Evolutionary conservation across 2,797 vertebrate genomes (phyloP).

Genomic region (Emydoidea blandingii): DNA sequence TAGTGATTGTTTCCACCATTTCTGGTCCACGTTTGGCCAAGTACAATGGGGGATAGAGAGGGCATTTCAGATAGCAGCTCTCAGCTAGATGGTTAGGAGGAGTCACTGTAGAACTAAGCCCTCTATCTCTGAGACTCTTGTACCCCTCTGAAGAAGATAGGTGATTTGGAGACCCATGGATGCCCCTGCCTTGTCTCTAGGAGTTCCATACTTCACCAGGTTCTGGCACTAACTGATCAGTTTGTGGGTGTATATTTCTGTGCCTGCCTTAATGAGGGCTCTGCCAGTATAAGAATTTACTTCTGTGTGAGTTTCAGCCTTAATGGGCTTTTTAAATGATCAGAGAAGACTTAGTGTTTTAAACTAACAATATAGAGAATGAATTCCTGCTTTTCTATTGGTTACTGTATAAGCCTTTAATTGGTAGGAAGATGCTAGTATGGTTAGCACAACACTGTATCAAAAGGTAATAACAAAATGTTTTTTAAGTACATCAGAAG

Average conservation of each 20-base stretch:
- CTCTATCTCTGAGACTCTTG: background rate
- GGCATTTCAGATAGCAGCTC: background rate
- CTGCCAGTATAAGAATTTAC: background rate
- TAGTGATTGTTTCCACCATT: background rate
- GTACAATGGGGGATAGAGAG: background rate
- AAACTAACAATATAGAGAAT: background rate
- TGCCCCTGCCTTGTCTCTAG: background rate
- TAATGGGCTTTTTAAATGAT: background rate
- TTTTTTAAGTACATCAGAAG: no score
- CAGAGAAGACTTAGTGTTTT: background rate
- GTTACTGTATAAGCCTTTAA: background rate
- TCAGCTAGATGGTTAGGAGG: fast-evolving
- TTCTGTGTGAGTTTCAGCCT: background rate
- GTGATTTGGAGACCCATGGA: background rate
- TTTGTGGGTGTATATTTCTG: background rate
- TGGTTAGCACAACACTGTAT: no score
- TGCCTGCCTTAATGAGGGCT: background rate
- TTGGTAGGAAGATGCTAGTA: background rate
- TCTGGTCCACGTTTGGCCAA: background rate
- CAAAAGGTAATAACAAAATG: no score
- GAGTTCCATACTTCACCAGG: background rate
- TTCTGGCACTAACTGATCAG: background rate
- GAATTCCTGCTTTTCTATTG: background rate
- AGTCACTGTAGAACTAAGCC: background rate
- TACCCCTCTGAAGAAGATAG: background rate